A percentile compares a stretch with the other conserved stretches of the same genome.
Evolutionary conservation across 1,140 invertebrate genomes (phyloP).

Genomic region (Drosophila quadrilineata): DNA sequence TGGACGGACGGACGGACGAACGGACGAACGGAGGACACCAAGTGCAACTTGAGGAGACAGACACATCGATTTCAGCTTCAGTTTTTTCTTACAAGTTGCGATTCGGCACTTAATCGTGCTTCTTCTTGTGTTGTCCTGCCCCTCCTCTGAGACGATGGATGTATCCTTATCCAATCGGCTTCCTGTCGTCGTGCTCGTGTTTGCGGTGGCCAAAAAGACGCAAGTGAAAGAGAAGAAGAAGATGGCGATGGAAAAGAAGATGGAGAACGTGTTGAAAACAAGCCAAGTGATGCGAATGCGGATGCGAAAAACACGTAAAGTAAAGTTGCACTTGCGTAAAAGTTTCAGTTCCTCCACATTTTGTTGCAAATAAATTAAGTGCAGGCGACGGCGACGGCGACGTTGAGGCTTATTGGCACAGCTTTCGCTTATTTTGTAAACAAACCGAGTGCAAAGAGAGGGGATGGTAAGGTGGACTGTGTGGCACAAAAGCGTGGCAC

Average conservation of each 20-base stretch:
- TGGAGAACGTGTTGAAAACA: conserved; percentile 51
- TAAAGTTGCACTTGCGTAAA: conserved; percentile 71
- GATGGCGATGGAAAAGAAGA: no score
- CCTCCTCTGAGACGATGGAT: neutral
- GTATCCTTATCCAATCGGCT: conserved; percentile 25
- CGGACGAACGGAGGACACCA: no score
- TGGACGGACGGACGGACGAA: no score
- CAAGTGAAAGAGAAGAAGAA: no score
- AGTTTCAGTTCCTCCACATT: conserved; percentile 55
- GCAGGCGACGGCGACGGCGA: conserved; percentile 73
- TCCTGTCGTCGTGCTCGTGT: conserved; percentile 46
- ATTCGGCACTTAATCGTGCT: neutral
- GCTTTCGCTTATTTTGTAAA: conserved; percentile 75
- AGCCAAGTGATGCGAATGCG: conserved; percentile 45
- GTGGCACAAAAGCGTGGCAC: neutral
- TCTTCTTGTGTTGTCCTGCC: neutral
- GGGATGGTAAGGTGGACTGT: neutral
- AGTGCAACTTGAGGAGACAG: no score
- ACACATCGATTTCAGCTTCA: conserved; percentile 11
- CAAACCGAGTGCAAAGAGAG: conserved; percentile 22
- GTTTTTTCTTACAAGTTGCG: neutral
- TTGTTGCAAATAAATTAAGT: conserved; percentile 77
- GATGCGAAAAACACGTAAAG: conserved; percentile 56
- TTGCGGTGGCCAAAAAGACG: conserved; percentile 64
- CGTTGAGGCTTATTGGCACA: conserved; percentile 72